Evolutionary conservation across 2,797 vertebrate species (phyloP), one percentile per base, ranked within the genome.

Genomic region (Alfaro cultratus): DNA sequence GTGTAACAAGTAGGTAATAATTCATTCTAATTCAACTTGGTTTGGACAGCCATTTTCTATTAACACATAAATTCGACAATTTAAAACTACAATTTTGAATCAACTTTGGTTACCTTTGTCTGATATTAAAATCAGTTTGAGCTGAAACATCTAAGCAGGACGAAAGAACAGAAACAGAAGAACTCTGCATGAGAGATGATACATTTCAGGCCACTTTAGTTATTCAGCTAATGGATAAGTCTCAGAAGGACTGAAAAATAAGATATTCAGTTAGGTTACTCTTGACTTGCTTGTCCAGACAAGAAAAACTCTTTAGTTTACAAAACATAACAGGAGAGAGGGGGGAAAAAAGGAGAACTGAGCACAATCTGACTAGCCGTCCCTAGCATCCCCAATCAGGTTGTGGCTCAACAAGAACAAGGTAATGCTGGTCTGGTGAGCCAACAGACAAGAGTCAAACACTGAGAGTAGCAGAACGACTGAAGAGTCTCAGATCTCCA

Each of bases 381-480:
- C 18, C 11, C 26, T 4, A 12, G 62, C 45, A 26, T 36, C 7
- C 6, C 39, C 18, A 57, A 9, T 18, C 31, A 18, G 45, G 23
- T 57, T 57, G 18, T 5, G 36, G 12, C 68, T 60, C 55, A 45
- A 45, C 53, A 75, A 9, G 34, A 55, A n/a, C 16, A 71, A 74
- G 12, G 31, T 74, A 78, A 68, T 53, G 70, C 57, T n/a, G 39
- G 77, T 79, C 73, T 77, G 23, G 60, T 15, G 8, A 57, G 57
- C 73, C 41, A 74, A 84, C 29, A 68, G 46, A 64, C 2, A 70
- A 57, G 57, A 23, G 68, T 83, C 76, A 80, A 76, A 76, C 64
- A 75, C 68, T 39, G 70, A 68, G 64, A 68, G 21, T 75, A 41
- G n/a, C 2, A 71, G 64, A 70, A 10, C 15, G 26, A 41, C 46